Evolutionary conservation across 1,140 invertebrate genomes (phyloP), one percentile per base, ranked within the genome.

Genomic region (Heliconius congener): DNA sequence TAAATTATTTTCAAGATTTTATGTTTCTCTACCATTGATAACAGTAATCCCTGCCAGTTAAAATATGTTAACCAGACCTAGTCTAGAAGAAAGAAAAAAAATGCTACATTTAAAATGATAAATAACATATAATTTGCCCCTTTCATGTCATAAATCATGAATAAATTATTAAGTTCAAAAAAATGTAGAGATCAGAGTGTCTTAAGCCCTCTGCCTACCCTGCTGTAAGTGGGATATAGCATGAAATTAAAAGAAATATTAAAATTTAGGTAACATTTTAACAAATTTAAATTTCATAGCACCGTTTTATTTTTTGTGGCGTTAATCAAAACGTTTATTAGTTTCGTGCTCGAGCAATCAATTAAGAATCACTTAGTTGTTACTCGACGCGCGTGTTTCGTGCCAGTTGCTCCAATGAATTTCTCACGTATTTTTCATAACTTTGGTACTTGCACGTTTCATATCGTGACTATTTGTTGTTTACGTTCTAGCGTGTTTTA

Each of bases 361-460:
- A 66, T 66, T 66, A 66, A 66, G 60, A 66, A 66, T 30, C 60
- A 66, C 60, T 66, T 66, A 16, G 60, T 66, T 30, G 60, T 66
- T 16, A 18, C 50, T 37, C 34, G 16, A 5, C 18, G 6, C 27
- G 27, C 60, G 60, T 66, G 27, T 66, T 66, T 27, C 60, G 60
- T n/a, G 60, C 60, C 23, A 30, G 9, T 66, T 5, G 60, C 23
- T 30, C 60, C 11, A 13, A 1, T 66, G 11, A 27, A 66, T 30
- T 30, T 30, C 60, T 66, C 60, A 66, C 60, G 60, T 66, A 66
- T 66, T 66, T 66, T 66, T 66, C 60, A 66, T 66, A 66, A 66
- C 60, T 66, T 13, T 0, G 60, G 60, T 66, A 16, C 60, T 27
- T 66, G 4, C 23, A 27, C 27, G 27, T 66, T 66, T 27, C 9